A percentile compares a stretch with the other conserved stretches of the same genome.
These are phyloP conservation scores for Cinclus mexicanus DNA, from an alignment of 2,113 vertebrate genomes.

Conservation along the genomic window DNA sequence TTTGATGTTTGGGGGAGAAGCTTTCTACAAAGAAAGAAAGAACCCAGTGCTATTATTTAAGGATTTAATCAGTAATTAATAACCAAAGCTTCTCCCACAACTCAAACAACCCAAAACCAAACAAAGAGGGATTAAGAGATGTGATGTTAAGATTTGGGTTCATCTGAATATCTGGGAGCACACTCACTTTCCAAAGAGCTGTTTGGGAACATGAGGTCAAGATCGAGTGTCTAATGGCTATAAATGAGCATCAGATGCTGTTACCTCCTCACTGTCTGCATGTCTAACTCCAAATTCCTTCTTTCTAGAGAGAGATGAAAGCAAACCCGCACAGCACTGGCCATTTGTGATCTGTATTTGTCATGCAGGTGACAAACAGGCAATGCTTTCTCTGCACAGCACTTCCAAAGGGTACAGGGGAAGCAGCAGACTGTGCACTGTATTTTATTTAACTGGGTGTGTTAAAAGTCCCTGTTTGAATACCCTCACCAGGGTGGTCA, in stretches of 20 bases:
- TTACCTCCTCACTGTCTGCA: neutral
- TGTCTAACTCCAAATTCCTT: neutral
- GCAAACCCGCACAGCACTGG: neutral
- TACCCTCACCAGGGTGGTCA: neutral
- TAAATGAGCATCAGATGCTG: neutral
- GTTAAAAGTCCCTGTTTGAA: neutral
- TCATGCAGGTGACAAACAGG: neutral
- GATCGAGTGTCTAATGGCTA: neutral
- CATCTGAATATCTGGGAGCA: neutral
- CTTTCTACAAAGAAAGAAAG: neutral
- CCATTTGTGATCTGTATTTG: neutral
- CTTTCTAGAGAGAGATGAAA: neutral
- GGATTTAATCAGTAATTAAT: conserved; percentile 19
- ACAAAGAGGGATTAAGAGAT: conserved; percentile 17
- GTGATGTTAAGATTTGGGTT: neutral
- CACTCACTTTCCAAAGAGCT: neutral
- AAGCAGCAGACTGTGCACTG: neutral
- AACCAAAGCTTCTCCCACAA: neutral
- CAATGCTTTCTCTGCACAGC: neutral
- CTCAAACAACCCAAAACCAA: conserved; percentile 5
- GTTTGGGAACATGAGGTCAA: neutral
- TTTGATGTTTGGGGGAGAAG: neutral
- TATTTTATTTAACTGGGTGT: neutral
- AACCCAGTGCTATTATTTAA: neutral
- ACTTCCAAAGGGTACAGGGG: neutral